These are phyloP conservation scores for Eidolon dupreanum DNA, from an alignment of 2,797 vertebrate genomes.

Conservation along the genomic window DNA sequence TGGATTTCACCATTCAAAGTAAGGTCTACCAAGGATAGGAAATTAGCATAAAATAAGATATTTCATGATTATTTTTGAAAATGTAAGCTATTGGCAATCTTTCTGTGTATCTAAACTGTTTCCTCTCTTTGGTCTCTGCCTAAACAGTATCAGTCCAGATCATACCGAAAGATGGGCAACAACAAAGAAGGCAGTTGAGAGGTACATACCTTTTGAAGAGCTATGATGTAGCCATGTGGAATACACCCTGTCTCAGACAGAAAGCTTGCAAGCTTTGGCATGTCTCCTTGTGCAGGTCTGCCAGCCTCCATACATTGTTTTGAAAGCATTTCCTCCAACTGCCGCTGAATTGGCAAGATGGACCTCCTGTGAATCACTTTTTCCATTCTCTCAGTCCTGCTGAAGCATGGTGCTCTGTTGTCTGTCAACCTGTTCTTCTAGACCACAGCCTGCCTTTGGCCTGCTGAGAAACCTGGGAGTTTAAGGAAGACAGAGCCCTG, in stretches of 20 bases:
- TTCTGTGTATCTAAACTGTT: neutral
- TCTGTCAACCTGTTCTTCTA: conserved; percentile 37
- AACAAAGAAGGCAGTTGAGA: conserved; percentile 7
- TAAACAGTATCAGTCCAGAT: neutral
- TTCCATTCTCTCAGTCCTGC: conserved; percentile 69
- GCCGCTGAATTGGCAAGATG: conserved; percentile 67
- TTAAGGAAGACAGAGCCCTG: neutral
- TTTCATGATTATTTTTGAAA: neutral
- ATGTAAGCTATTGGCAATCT: neutral
- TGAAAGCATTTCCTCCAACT: conserved; percentile 71
- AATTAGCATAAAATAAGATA: neutral
- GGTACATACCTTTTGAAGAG: neutral
- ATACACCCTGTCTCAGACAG: conserved; percentile 56
- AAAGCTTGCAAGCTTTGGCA: conserved; percentile 72
- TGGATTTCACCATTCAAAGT: neutral
- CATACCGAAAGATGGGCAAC: neutral
- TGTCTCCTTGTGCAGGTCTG: neutral
- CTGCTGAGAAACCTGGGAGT: conserved; percentile 16
- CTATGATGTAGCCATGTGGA: conserved; percentile 43
- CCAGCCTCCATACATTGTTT: conserved; percentile 74
- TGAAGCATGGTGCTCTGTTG: conserved; percentile 33
- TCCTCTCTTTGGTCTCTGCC: conserved; percentile 19
- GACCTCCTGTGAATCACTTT: conserved; percentile 71
- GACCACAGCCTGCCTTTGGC: neutral
- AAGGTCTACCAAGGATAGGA: neutral